Base-by-base conservation (phyloP, 1,140 invertebrate genomes). In the Diprion similis region DNA sequence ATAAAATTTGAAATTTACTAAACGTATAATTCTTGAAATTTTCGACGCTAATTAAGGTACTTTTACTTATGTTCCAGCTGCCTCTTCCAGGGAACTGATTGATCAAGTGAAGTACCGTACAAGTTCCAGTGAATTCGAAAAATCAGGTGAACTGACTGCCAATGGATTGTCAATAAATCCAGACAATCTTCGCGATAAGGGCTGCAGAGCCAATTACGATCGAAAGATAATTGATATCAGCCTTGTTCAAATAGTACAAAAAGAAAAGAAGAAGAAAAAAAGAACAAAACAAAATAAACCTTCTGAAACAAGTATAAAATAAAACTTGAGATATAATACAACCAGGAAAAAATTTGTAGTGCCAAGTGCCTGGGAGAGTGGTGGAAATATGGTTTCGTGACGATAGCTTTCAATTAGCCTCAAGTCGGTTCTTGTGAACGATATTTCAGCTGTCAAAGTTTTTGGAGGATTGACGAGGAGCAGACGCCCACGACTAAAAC, bases 361-460 rank as follows among this genome's bases (percentile, higher is more conserved):
- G 75, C 73, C 68, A 45, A 79, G n/a, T n/a, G 51, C 51, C 70
- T 19, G 66, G 66, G 9, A 68, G 37, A 19, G 66, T 68, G 13
- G 17, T 68, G 66, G 37, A 45, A 17, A 45, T 72, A 81, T 81
- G 79, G 75, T 81, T 78, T 84, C 80, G 81, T 84, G 83, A 84
- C 82, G 68, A 82, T 80, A 77, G 76, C 75, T 66, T 68, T 70
- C 24, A 4, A n/a, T 66, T 71, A 17, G 24, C 76, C 79, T 74
- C 77, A 77, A 71, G 73, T 71, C 59, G 71, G 15, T 51, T 51
- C 17, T n/a, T 51, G 46, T n/a, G 46, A n/a, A 46, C 18, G 48
- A n/a, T 9, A 72, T 66, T 64, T 68, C 24, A 6, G 13, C 51
- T 59, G 24, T 37, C 24, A 37, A 37, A 37, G 24, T 37, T 37